Base-by-base conservation (phyloP, 2,888 invertebrate species). In the Nesidiocoris tenuis region DNA sequence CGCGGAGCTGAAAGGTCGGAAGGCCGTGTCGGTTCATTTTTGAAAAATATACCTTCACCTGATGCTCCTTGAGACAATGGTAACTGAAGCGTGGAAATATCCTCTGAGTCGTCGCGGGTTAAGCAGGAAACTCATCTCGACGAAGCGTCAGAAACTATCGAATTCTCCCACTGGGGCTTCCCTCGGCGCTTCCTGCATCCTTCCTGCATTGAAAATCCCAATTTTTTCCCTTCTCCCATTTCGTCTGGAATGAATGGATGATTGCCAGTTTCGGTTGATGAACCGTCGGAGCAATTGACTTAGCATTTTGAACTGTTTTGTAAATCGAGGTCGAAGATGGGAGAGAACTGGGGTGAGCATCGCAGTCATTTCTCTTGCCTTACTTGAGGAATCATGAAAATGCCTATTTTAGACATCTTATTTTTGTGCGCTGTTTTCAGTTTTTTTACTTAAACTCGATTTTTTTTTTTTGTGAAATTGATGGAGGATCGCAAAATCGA, bases 71-170 rank as follows among this genome's bases (percentile, higher is more conserved):
- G 19, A 66, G 18, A 24, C 54, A 39, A 66, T 54, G 55, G 18
- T 55, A 75, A 55, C 25, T 61, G 22, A 61, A 75, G 23, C 75
- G 75, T 75, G 75, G 75, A 75, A 24, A 61, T 21, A 22, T 65
- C 17, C n/a, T n/a, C 59, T 59, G 5, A n/a, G n/a, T n/a, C 19
- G 63, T 39, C 63, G 17, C 75, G 75, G 61, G 57, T 75, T 55
- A 54, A 75, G 61, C 75, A 75, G 75, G 75, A 75, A 75, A 59
- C 68, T n/a, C 21, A 18, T 7, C 61, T n/a, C 21, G 67, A 2
- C 39, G 39, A 7, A 3, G 3, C 3, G 39, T 39, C n/a, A n/a
- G 39, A 3, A 39, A 12, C 39, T 39, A 39, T 39, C 39, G 39
- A 39, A 39, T n/a, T n/a, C n/a, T n/a, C n/a, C n/a, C n/a, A n/a